These are phyloP conservation scores for Lagopus muta DNA, from an alignment of 2,113 vertebrate species.

Conservation along the genomic window DNA sequence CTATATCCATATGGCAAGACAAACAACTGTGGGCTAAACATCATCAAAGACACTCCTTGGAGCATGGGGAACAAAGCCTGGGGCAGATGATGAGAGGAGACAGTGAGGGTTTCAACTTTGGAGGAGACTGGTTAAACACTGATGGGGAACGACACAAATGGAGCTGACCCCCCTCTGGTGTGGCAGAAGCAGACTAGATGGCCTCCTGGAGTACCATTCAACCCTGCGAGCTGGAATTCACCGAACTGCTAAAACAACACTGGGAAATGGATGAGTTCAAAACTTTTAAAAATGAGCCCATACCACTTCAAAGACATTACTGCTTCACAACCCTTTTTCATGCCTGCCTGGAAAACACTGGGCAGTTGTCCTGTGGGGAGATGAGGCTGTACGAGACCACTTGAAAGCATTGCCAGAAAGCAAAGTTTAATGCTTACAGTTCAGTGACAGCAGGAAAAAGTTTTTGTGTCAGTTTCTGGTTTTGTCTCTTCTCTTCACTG, in stretches of 20 bases:
- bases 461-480: not conserved
- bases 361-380: not conserved
- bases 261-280: not conserved
- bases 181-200: not conserved
- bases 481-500: not conserved
- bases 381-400: not conserved
- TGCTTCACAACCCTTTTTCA: not conserved
- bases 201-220: not conserved
- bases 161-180: not conserved
- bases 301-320: constrained; percentile 6
- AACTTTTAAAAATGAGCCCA: not conserved
- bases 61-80: not conserved
- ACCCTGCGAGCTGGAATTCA: not conserved
- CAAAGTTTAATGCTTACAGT: not conserved
- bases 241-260: not conserved
- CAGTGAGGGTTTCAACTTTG: not conserved
- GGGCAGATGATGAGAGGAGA: not conserved
- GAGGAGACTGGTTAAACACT: not conserved
- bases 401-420: constrained; percentile 12
- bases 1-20: not conserved
- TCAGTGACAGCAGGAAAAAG: not conserved
- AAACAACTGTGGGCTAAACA: not conserved
- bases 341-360: constrained; percentile 4
- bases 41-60: not conserved
- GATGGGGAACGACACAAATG: not conserved